Evolutionary conservation across 2,113 vertebrate species (phyloP).

Genomic region (Struthidea cinerea): DNA sequence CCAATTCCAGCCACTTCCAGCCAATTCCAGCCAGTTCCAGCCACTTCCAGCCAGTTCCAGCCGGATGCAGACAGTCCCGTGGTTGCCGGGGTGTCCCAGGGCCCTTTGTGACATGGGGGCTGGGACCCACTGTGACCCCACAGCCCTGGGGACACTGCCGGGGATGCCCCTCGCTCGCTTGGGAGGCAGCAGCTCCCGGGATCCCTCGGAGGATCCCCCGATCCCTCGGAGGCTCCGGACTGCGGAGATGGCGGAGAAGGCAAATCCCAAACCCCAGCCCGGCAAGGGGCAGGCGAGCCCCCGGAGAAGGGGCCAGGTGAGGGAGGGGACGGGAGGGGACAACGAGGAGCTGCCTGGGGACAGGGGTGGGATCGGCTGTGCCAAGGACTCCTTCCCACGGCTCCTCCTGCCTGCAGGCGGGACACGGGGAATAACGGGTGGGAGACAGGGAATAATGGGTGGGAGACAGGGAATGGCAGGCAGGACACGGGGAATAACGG

Average conservation of each 20-base stretch:
- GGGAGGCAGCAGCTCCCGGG: fast-evolving
- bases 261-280: background rate
- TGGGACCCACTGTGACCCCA: background rate
- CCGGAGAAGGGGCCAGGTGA: background rate
- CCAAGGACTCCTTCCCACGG: too few relatives aligned
- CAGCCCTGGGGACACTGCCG: background rate
- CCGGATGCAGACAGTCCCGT: fast-evolving
- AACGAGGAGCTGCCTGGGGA: background rate
- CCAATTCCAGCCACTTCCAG: background rate
- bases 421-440: too few relatives aligned
- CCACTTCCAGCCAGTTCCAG: background rate
- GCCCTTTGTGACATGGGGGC: background rate
- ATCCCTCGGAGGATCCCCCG: fast-evolving
- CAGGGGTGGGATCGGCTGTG: too few relatives aligned
- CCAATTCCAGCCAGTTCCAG: fast-evolving
- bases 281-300: fast-evolving
- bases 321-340: background rate
- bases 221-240: fast-evolving
- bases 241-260: background rate
- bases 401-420: too few relatives aligned
- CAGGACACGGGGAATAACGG: too few relatives aligned
- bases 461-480: too few relatives aligned
- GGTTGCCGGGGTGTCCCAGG: background rate
- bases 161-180: fast-evolving
- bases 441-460: too few relatives aligned